These are phyloP conservation scores for Aleiodes sp. DNA, from an alignment of 1,140 invertebrate species.

Conservation along the genomic window DNA sequence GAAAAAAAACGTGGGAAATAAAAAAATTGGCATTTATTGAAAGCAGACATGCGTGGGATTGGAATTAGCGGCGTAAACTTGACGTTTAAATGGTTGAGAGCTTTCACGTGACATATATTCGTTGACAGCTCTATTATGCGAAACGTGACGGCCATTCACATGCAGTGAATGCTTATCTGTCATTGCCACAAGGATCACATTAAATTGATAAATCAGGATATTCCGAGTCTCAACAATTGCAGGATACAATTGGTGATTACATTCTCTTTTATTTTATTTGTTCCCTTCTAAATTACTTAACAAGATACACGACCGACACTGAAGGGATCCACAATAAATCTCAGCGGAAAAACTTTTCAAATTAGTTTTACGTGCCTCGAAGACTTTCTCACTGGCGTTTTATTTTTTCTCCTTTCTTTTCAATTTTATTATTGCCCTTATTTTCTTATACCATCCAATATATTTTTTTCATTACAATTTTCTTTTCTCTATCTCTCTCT, in stretches of 20 bases:
- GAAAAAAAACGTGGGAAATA: neutral
- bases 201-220: neutral
- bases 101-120: conserved; percentile 10
- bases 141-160: neutral
- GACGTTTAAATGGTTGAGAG: conserved; percentile 2
- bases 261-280: too few relatives aligned
- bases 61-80: neutral
- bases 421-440: neutral
- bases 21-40: neutral
- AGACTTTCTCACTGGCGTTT: too few relatives aligned
- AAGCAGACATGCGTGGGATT: neutral
- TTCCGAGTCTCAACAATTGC: neutral
- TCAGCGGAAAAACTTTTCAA: too few relatives aligned
- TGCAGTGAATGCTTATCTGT: neutral
- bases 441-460: neutral
- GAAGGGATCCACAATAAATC: too few relatives aligned
- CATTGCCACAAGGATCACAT: neutral
- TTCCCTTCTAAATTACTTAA: too few relatives aligned
- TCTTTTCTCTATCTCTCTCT: neutral
- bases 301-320: too few relatives aligned
- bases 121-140: conserved; percentile 24
- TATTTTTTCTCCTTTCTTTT: too few relatives aligned
- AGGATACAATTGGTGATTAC: too few relatives aligned
- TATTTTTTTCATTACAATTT: neutral
- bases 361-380: neutral